These are phyloP conservation scores for Ara ararauna DNA, from an alignment of 2,797 vertebrate species.

Conservation along the genomic window DNA sequence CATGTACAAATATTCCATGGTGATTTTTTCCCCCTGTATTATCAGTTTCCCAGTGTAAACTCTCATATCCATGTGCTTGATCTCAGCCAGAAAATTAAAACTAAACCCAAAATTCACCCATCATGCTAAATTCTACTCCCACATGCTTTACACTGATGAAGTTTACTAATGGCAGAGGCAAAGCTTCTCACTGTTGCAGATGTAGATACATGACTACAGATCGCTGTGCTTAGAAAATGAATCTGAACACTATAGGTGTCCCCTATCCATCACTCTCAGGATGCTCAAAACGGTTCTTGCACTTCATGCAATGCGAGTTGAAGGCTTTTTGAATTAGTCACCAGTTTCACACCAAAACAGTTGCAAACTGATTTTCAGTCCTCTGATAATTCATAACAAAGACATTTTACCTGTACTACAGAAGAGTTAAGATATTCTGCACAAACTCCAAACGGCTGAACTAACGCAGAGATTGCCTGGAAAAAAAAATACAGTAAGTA, in stretches of 20 bases:
- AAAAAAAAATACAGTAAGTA: conserved; percentile 29
- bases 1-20: neutral
- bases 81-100: neutral
- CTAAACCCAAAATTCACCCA: neutral
- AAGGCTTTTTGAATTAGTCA: neutral
- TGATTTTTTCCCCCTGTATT: neutral
- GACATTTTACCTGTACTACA: conserved; percentile 91
- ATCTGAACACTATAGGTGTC: neutral
- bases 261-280: neutral
- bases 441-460: conserved; percentile 96
- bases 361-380: neutral
- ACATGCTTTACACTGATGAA: neutral
- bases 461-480: conserved; percentile 93
- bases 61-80: neutral
- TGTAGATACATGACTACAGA: neutral
- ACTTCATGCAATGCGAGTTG: neutral
- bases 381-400: neutral
- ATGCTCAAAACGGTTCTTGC: neutral
- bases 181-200: neutral
- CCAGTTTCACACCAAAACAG: neutral
- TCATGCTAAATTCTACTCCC: neutral
- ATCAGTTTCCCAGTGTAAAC: neutral
- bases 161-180: neutral
- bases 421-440: conserved; percentile 96
- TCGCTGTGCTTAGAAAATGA: neutral